Conservation (phyloP, 2,888 invertebrate genomes). For the Calephelis perditalis region DNA sequence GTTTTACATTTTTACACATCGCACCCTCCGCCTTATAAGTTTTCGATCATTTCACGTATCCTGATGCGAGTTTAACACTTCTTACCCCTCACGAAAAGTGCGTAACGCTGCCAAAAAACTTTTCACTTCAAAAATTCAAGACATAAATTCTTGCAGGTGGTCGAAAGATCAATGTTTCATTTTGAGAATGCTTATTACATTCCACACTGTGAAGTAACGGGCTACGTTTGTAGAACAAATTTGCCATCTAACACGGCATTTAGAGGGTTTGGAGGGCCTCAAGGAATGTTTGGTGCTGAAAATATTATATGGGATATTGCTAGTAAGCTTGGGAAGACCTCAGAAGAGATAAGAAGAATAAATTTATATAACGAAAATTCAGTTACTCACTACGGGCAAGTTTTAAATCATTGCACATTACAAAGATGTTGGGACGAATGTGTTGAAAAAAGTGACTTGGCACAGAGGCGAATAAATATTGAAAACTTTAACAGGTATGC, state of each 20-base stretch:
- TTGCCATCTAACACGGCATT: slow-evolving; percentile 95
- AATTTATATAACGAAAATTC: slow-evolving; percentile 91
- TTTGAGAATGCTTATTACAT: slow-evolving; percentile 91
- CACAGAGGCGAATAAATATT: slow-evolving; percentile 75
- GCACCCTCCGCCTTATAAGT: too few species aligned
- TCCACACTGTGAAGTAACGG: slow-evolving; percentile 83
- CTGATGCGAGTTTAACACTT: too few species aligned
- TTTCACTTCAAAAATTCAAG: too few species aligned
- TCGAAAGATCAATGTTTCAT: slow-evolving; percentile 91
- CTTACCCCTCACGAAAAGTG: too few species aligned
- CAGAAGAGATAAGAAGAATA: slow-evolving; percentile 80
- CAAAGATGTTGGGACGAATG: slow-evolving; percentile 89
- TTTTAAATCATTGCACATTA: slow-evolving; percentile 84
- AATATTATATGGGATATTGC: slow-evolving; percentile 88
- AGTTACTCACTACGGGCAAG: slow-evolving; percentile 87
- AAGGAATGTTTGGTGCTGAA: slow-evolving; percentile 93
- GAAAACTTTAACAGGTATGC: slow-evolving; percentile 84
- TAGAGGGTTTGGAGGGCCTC: slow-evolving; percentile 94
- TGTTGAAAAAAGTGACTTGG: slow-evolving; percentile 80
- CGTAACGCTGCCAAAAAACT: too few species aligned
- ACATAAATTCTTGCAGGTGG: slow-evolving; percentile 71
- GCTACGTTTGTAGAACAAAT: slow-evolving; percentile 91
- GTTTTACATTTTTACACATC: too few species aligned
- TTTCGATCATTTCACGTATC: too few species aligned
- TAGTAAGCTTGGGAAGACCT: slow-evolving; percentile 80